phyloP scores from a whole-genome alignment of 2,797 vertebrate genomes.

The Allobates femoralis region DNA sequence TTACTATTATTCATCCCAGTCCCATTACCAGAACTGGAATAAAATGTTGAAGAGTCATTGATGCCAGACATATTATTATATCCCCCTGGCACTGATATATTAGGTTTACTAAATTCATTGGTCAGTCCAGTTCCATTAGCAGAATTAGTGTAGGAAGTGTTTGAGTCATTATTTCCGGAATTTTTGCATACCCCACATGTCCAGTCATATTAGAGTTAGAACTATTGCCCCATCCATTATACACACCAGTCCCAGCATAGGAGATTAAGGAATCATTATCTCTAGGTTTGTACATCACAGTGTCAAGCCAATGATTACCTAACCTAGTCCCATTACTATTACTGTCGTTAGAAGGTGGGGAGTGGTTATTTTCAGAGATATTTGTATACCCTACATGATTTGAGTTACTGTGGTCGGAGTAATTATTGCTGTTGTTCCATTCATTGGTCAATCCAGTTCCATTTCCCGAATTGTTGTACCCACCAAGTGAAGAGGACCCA shows the following conservation, averaged over 20 bases:
- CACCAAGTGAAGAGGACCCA: slow-evolving; percentile 1
- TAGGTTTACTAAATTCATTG: too few species aligned
- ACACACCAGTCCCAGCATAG: too few species aligned
- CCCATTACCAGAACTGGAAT: slow-evolving; percentile 5
- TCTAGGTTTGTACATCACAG: too few species aligned
- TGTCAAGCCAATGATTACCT: too few species aligned
- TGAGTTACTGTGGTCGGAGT: neutral
- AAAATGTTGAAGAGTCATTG: neutral
- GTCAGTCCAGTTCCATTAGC: too few species aligned
- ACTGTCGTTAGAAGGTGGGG: neutral
- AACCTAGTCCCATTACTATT: neutral
- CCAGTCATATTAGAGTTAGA: too few species aligned
- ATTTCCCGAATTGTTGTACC: slow-evolving; percentile 19
- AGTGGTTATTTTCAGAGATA: neutral
- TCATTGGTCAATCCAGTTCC: neutral
- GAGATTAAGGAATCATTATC: too few species aligned
- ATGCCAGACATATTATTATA: too few species aligned
- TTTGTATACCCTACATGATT: neutral
- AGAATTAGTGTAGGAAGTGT: too few species aligned
- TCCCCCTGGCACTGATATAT: too few species aligned
- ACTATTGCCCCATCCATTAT: too few species aligned
- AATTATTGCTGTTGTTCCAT: neutral
- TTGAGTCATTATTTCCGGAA: too few species aligned
- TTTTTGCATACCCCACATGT: neutral
- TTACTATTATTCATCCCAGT: neutral